Conservation (phyloP, 2,888 invertebrate species). For the Congeria kusceri region DNA sequence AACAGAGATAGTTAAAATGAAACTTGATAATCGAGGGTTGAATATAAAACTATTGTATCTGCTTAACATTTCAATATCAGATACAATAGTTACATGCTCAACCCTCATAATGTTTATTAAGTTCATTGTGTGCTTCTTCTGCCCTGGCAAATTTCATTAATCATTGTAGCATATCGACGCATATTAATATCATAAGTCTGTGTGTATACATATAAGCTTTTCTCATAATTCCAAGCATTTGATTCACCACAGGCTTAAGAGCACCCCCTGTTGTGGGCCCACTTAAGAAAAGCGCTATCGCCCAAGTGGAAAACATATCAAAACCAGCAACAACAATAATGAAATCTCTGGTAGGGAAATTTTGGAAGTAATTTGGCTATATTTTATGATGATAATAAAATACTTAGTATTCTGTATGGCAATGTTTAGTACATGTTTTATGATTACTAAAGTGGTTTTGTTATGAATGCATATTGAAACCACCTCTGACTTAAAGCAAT, state of each 20-base stretch:
- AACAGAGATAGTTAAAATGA: no score
- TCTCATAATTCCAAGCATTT: conserved; percentile 31
- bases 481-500: conserved; percentile 48
- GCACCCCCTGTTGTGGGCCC: conserved; percentile 35
- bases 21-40: no score
- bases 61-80: no score
- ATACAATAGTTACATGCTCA: no score
- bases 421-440: conserved; percentile 63
- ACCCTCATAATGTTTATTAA: no score
- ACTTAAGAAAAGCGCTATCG: conserved; percentile 46
- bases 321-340: conserved; percentile 26
- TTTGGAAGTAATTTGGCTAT: conserved; percentile 54
- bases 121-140: no score
- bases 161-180: no score
- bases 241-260: conserved; percentile 22
- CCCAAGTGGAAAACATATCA: conserved; percentile 50
- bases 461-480: conserved; percentile 63
- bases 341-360: conserved; percentile 29
- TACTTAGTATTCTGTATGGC: conserved; percentile 51
- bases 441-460: conserved; percentile 48
- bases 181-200: conserved; percentile 24
- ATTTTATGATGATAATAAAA: conserved; percentile 66
- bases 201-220: conserved; percentile 19
- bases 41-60: no score
- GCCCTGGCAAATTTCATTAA: no score